Conservation (phyloP, 2,113 vertebrate genomes). For the Ramphastos sulfuratus region DNA sequence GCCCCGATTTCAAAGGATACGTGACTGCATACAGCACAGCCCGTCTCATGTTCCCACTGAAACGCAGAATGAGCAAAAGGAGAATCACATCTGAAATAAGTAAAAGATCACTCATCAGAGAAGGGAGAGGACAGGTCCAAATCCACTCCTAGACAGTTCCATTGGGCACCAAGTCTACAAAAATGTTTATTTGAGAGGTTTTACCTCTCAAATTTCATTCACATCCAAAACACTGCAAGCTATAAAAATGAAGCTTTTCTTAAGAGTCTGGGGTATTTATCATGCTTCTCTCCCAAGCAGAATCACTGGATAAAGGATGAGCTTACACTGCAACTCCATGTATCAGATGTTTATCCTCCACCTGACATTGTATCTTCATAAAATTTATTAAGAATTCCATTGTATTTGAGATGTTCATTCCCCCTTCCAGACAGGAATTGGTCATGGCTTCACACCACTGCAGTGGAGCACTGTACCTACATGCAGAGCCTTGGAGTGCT, state of each 20-base stretch:
- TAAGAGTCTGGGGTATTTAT: not conserved
- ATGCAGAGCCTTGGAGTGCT: not conserved
- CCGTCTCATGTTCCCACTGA: slow-evolving; percentile 77
- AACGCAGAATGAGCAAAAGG: slow-evolving; percentile 85
- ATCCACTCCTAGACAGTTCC: not conserved
- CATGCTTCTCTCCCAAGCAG: not conserved
- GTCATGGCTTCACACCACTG: not conserved
- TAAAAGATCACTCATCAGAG: not conserved
- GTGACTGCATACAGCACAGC: slow-evolving; percentile 73
- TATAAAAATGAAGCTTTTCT: not conserved
- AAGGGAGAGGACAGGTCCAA: not conserved
- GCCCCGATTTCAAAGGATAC: slow-evolving; percentile 83
- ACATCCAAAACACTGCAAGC: not conserved
- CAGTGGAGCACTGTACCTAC: not conserved
- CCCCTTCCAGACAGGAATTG: not conserved
- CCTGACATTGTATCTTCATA: not conserved
- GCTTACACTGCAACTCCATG: not conserved
- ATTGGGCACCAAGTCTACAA: not conserved
- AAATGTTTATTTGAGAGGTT: not conserved
- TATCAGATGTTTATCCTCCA: not conserved
- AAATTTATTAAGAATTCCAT: not conserved
- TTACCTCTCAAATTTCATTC: not conserved
- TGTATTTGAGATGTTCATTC: not conserved
- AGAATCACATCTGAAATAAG: slow-evolving; percentile 84
- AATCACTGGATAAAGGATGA: not conserved